phyloP scores from a whole-genome alignment of 2,888 invertebrate species.

The Epistrophe eligans region DNA sequence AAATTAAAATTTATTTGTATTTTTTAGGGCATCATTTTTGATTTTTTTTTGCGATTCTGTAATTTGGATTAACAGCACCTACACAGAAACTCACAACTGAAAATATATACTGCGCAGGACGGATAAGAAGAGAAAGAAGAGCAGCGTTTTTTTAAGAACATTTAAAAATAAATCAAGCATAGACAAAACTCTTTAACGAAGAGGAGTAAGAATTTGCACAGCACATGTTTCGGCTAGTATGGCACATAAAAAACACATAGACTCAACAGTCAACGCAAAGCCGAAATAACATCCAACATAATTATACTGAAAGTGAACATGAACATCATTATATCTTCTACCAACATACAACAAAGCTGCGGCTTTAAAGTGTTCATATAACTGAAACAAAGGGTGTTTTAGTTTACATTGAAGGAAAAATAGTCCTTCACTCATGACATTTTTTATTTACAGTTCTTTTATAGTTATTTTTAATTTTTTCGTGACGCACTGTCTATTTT shows the following conservation, averaged over 20 bases:
- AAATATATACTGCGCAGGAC: background rate
- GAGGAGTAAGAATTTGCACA: constrained; percentile 18
- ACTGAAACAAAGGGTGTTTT: background rate
- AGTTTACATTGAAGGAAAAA: background rate
- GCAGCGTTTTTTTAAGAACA: background rate
- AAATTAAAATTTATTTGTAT: too few relatives aligned
- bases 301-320: background rate
- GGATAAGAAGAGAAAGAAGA: constrained; percentile 7
- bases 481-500: too few relatives aligned
- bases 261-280: background rate
- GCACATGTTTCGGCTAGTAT: constrained; percentile 25
- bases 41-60: background rate
- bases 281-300: constrained; percentile 6
- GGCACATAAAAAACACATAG: constrained; percentile 3
- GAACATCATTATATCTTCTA: background rate
- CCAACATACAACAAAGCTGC: background rate
- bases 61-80: background rate
- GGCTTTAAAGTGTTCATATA: background rate
- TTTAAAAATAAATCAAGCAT: constrained; percentile 29
- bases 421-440: too few relatives aligned
- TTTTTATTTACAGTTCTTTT: too few relatives aligned
- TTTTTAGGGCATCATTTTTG: background rate
- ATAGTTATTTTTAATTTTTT: too few relatives aligned
- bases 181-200: constrained; percentile 18
- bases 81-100: background rate